Evolutionary conservation across 2,797 vertebrate species (phyloP).

Genomic region (Molossus alvarezi): DNA sequence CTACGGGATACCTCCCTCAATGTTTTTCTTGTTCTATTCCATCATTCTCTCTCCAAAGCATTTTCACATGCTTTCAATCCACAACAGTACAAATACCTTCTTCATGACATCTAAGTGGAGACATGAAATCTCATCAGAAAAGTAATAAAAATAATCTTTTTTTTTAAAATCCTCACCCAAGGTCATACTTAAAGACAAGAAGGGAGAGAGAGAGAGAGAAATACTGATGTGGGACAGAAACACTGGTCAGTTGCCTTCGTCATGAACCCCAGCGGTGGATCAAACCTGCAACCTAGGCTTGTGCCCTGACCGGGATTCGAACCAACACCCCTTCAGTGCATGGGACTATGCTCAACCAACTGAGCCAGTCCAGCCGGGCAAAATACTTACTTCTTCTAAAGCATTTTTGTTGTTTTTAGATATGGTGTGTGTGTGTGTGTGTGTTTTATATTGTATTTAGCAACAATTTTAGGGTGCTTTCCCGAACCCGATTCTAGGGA

Average conservation of each 20-base stretch:
- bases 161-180: too few relatives aligned
- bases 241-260: too few relatives aligned
- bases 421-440: too few relatives aligned
- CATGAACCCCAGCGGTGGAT: too few relatives aligned
- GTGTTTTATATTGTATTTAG: neutral
- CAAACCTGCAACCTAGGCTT: too few relatives aligned
- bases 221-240: too few relatives aligned
- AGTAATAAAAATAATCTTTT: neutral
- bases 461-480: neutral
- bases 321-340: too few relatives aligned
- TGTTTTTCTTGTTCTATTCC: conserved; percentile 41
- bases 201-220: too few relatives aligned
- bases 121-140: conserved; percentile 14
- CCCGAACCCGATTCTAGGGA: neutral
- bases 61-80: neutral
- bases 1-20: neutral
- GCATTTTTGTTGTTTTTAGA: neutral
- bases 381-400: neutral
- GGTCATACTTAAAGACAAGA: too few relatives aligned
- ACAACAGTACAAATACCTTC: neutral
- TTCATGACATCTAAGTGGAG: neutral
- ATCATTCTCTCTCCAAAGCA: neutral
- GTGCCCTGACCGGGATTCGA: too few relatives aligned
- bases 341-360: too few relatives aligned
- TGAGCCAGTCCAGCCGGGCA: too few relatives aligned